Percentiles rank a stretch among this genome's conserved stretches.
These are phyloP conservation scores for Phortica variegata DNA, from an alignment of 1,140 invertebrate genomes.

Conservation along the genomic window DNA sequence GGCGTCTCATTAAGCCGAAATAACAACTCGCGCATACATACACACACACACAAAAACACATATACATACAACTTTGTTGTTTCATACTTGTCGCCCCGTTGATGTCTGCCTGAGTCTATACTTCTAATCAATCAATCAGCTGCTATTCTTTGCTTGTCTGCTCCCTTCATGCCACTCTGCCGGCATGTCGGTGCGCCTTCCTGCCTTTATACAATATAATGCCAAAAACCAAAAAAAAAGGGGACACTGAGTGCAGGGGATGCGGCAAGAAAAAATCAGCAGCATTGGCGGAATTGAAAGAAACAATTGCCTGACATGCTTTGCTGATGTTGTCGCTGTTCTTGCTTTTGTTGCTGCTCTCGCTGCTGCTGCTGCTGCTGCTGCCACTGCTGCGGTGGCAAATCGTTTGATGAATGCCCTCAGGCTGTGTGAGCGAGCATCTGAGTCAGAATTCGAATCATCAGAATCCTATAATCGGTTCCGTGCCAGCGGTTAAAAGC, in stretches of 20 bases:
- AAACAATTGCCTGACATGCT: conserved; percentile 45
- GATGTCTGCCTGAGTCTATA: conserved; percentile 11
- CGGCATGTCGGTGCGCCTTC: background rate
- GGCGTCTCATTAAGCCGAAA: conserved; percentile 45
- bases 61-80: too few relatives aligned
- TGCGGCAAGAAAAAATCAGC: too few relatives aligned
- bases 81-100: too few relatives aligned
- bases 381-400: background rate
- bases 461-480: conserved; percentile 49
- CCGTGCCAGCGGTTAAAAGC: conserved; percentile 45
- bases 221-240: too few relatives aligned
- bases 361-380: too few relatives aligned
- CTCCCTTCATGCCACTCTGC: conserved; percentile 19
- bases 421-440: conserved; percentile 15
- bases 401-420: conserved; percentile 47
- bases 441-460: conserved; percentile 30
- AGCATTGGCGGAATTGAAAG: too few relatives aligned
- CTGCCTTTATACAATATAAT: conserved; percentile 31
- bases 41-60: conserved; percentile 1
- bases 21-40: conserved; percentile 8
- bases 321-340: too few relatives aligned
- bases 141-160: background rate
- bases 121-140: conserved; percentile 55
- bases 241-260: conserved; percentile 41
- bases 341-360: too few relatives aligned